A percentile compares a stretch with the other conserved stretches of the same genome.
Conservation (phyloP, 2,797 vertebrate species). For the Rhinatrema bivittatum region DNA sequence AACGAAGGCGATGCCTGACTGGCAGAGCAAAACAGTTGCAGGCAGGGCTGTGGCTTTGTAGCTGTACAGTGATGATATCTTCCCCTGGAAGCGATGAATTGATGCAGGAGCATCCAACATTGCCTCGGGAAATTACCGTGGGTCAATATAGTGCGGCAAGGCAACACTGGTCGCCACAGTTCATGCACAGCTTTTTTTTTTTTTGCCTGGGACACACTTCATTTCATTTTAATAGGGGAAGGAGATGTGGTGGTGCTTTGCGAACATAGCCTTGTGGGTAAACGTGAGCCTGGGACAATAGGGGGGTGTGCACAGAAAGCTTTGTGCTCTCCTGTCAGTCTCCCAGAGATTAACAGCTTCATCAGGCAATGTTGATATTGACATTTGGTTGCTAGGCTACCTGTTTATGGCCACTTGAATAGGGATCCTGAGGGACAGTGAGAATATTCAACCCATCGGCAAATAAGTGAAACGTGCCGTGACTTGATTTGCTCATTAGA, state of each 20-base stretch:
- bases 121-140: constrained; percentile 48
- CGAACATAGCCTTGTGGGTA: constrained; percentile 32
- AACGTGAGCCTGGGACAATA: constrained; percentile 37
- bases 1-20: too few relatives aligned
- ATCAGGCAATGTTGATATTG: constrained; percentile 71
- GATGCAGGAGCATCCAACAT: constrained; percentile 41
- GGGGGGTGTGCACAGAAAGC: constrained; percentile 27
- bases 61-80: neutral
- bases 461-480: constrained; percentile 63
- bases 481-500: constrained; percentile 63
- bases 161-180: constrained; percentile 29
- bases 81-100: constrained; percentile 13
- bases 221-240: constrained; percentile 53
- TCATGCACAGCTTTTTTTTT: constrained; percentile 50
- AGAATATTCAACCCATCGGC: constrained; percentile 67
- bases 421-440: constrained; percentile 54
- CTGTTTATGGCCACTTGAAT: constrained; percentile 62
- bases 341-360: constrained; percentile 65
- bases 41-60: too few relatives aligned
- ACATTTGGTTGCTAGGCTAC: constrained; percentile 67
- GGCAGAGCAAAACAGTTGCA: too few relatives aligned
- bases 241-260: constrained; percentile 44
- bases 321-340: constrained; percentile 46
- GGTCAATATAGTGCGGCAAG: constrained; percentile 26
- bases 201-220: constrained; percentile 46